Percentiles rank a stretch among this genome's conserved stretches.
phyloP scores from a whole-genome alignment of 2,888 invertebrate species.

The Taenaris catops region DNA sequence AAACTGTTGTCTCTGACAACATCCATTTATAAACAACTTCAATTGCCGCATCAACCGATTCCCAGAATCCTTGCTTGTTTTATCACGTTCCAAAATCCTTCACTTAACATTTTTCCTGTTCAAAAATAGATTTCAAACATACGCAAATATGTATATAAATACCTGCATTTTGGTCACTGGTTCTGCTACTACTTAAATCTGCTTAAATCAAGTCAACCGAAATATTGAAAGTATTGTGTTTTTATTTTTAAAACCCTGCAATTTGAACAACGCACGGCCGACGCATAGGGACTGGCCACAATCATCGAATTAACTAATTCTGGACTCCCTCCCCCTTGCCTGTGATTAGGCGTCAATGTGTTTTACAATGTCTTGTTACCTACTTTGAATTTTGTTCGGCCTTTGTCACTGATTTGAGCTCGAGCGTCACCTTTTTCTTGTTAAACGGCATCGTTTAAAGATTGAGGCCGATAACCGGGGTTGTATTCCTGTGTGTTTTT shows the following conservation, averaged over 20 bases:
- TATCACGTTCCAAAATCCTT: neutral
- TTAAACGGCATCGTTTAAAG: constrained; percentile 12
- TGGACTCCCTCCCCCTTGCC: constrained; percentile 55
- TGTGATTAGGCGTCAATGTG: constrained; percentile 55
- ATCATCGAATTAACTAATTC: constrained; percentile 55
- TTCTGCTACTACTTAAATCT: too few relatives aligned
- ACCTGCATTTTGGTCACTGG: constrained; percentile 21
- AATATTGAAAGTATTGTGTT: neutral
- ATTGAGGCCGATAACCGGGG: constrained; percentile 12
- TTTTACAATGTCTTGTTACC: constrained; percentile 43
- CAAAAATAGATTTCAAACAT: too few relatives aligned
- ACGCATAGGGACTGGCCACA: constrained; percentile 51
- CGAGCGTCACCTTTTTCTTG: constrained; percentile 7
- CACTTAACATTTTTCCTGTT: too few relatives aligned
- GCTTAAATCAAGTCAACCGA: too few relatives aligned
- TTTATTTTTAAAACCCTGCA: too few relatives aligned
- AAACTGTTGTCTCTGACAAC: too few relatives aligned
- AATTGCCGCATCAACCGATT: constrained; percentile 10
- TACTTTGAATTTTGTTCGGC: constrained; percentile 25
- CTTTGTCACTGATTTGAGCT: constrained; percentile 16
- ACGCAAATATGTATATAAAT: too few relatives aligned
- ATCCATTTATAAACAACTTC: neutral
- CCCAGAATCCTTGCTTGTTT: constrained; percentile 5
- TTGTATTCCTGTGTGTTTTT: neutral
- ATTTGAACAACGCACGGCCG: constrained; percentile 40